Base-by-base conservation (phyloP, 1,140 invertebrate species). In the Callitettix versicolor region DNA sequence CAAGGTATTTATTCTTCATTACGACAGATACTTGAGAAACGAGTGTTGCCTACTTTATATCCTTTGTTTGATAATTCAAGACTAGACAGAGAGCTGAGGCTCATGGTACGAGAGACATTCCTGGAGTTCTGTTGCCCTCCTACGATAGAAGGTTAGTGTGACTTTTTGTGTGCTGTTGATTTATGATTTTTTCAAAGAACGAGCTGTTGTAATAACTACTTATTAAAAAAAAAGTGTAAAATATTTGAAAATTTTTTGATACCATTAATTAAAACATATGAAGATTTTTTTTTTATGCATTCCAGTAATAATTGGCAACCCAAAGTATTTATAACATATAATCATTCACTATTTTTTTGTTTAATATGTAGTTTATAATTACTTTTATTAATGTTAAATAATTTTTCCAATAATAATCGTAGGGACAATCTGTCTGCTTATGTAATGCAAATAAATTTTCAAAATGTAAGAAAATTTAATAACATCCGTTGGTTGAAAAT, bases 1-100 rank as follows among this genome's bases (percentile, higher is more conserved):
- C 79, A 82, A 64, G 94, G 95, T 24, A 91, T 98, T 61, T 91
- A 86, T 68, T 86, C 88, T 65, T 95, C 94, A n/a, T 69, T 98
- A 5, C 75, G 84, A 64, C 85, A 92, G 69, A 98, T 98, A 66
- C 78, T 96, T 33, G 92, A 97, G 60, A 98, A 97, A 73, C 78
- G 92, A 68, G 92, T 96, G 41, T 74, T 96, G 61, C 84, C 86
- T 58, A 92, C 88, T 60, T 73, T 97, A 44, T 84, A 86, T 61
- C 90, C 91, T 6, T 72, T 97, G 44, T 95, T 98, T 73, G 92
- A 96, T 64, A 95, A 90, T 68, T 83, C 85, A 11, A 95, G 95
- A 70, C 73, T 97, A 53, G 94, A 98, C 69, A 77, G 82, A 61
- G 93, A 97, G 69, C 72, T 97, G 48, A 73, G 90, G 42, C 79